Evolutionary conservation across 2,113 vertebrate species (phyloP).

Genomic region (Lates calcarifer): DNA sequence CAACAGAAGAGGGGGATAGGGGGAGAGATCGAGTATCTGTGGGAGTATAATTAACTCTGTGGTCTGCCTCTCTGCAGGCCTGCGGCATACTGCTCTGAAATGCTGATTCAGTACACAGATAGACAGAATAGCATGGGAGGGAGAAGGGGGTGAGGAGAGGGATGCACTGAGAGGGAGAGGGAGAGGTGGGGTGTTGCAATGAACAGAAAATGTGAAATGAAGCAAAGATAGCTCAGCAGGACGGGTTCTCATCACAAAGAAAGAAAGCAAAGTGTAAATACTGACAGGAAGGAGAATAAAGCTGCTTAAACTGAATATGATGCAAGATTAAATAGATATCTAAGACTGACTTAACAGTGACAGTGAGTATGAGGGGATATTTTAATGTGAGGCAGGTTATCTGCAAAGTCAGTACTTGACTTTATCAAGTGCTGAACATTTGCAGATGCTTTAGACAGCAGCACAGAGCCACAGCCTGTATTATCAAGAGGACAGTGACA

Average conservation of each 20-base stretch:
- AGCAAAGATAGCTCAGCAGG: background rate
- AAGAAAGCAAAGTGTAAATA: background rate
- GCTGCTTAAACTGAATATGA: background rate
- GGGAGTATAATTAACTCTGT: slow-evolving; percentile 78
- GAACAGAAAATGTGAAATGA: slow-evolving; percentile 30
- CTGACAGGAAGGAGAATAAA: background rate
- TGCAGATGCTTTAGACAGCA: slow-evolving; percentile 38
- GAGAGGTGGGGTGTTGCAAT: slow-evolving; percentile 22
- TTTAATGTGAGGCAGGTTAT: slow-evolving; percentile 9
- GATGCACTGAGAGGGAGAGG: slow-evolving; percentile 46
- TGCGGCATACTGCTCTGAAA: slow-evolving; percentile 77
- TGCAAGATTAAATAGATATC: background rate
- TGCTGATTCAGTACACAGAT: slow-evolving; percentile 82
- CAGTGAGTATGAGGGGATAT: background rate
- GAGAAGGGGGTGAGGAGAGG: slow-evolving; percentile 47
- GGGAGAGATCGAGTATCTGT: slow-evolving; percentile 59
- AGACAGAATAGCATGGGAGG: slow-evolving; percentile 51
- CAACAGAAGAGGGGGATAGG: slow-evolving; percentile 42
- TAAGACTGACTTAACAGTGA: background rate
- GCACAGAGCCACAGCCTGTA: background rate
- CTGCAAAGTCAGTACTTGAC: slow-evolving; percentile 45
- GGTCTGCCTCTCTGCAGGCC: slow-evolving; percentile 78
- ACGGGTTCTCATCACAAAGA: background rate
- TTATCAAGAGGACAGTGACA: slow-evolving; percentile 54
- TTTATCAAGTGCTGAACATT: slow-evolving; percentile 37